A percentile compares a stretch with the other conserved stretches of the same genome.
phyloP scores from a whole-genome alignment of 2,888 invertebrate genomes.

The Cantharis rustica region DNA sequence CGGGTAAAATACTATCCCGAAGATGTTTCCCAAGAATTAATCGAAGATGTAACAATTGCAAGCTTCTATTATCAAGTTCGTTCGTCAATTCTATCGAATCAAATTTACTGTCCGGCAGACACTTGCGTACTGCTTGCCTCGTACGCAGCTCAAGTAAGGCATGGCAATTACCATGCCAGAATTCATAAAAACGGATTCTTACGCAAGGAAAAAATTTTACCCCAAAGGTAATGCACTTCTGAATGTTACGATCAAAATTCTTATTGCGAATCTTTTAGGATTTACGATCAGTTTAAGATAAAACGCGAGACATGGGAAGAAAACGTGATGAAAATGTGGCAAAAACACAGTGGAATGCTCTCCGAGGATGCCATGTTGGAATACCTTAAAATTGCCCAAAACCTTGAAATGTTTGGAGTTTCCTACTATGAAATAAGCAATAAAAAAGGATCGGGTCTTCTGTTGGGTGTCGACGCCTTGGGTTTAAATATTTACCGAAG shows the following conservation, averaged over 20 bases:
- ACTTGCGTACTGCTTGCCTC: conserved; percentile 96
- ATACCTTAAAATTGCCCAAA: conserved; percentile 95
- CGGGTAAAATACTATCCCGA: conserved; percentile 99
- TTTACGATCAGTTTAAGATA: conserved; percentile 96
- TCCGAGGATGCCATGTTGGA: conserved; percentile 99
- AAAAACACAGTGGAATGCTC: conserved; percentile 87
- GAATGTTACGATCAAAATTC: neutral
- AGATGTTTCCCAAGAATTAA: conserved; percentile 97
- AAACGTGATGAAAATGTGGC: conserved; percentile 97
- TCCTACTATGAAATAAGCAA: conserved; percentile 98
- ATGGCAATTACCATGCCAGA: conserved; percentile 88
- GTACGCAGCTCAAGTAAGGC: conserved; percentile 96
- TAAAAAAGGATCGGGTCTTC: conserved; percentile 96
- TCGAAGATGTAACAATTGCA: conserved; percentile 96
- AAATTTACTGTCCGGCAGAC: conserved; percentile 98
- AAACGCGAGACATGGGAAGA: conserved; percentile 96
- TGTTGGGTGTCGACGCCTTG: conserved; percentile 95
- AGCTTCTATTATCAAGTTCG: conserved; percentile 93
- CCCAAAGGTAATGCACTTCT: conserved; percentile 69
- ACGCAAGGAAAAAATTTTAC: conserved; percentile 87
- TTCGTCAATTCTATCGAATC: conserved; percentile 93
- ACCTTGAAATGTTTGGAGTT: conserved; percentile 97
- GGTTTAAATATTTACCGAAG: conserved; percentile 98
- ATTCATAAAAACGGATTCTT: conserved; percentile 80
- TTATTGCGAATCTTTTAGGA: conserved; percentile 58